Base-by-base conservation (phyloP, 2,888 invertebrate species). In the Campoplex capitator region DNA sequence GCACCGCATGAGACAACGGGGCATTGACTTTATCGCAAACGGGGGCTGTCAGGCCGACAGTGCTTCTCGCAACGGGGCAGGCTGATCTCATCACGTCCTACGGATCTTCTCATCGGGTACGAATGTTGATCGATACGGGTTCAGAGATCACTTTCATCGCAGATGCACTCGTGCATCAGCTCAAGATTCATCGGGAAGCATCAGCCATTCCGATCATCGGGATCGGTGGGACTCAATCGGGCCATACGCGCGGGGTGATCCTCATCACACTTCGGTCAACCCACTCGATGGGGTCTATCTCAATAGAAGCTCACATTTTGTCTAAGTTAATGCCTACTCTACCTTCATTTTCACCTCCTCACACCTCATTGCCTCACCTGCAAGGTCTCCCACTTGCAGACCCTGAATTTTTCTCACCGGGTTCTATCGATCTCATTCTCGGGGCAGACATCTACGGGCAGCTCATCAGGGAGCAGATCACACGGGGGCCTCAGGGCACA, bases 381-480 rank as follows among this genome's bases (percentile, higher is more conserved):
- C 45, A 79, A n/a, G 76, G 71, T 58, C 79, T 86, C 16, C 56
- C 65, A 18, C 67, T 86, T 18, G 85, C 85, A 6, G 85, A 86
- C 54, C 83, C 87, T 1, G 76, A 74, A 9, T 79, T 67, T 23
- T 38, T 45, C 16, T 16, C 28, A 45, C 74, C 81, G 0, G 23
- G 71, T 6, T 18, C 58, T 0, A 51, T 80, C 2, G 73, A 80
- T n/a, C 9, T 80, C 3, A 73, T 88, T 32, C 8, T 86, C 3
- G 85, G 83, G 3, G 88, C 88, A 1, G 83, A 88, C 16, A 23
- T 65, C 13, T 88, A 86, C 62, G 85, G 85, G 45, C 65, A 83
- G 6, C 1, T 71, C 38, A 73, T 88, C 4, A 42, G 35, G 38
- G 23, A 45, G 2, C 38, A 79, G 13, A 16, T 83, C 42, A 79